Percentiles rank a stretch among this genome's conserved stretches.
Conservation (phyloP, 2,888 invertebrate species). For the Xylota sylvarum region DNA sequence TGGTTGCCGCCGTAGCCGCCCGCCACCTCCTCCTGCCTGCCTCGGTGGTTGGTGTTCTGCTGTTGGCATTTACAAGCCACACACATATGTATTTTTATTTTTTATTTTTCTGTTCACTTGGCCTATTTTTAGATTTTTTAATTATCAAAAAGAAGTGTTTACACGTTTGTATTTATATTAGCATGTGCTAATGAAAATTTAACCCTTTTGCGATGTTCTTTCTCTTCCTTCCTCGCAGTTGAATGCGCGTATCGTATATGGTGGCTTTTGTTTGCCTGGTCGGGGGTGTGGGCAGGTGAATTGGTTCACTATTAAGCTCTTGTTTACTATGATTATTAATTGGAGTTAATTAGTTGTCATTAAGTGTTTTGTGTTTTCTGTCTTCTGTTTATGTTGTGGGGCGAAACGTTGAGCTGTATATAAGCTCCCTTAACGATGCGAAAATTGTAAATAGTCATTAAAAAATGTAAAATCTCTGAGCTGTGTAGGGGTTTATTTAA, state of each 20-base stretch:
- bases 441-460: constrained; percentile 8
- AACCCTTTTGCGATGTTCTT: constrained; percentile 52
- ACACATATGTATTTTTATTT: constrained; percentile 48
- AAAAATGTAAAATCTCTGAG: background rate
- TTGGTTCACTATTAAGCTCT: constrained; percentile 46
- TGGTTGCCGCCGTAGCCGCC: constrained; percentile 9
- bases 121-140: constrained; percentile 70
- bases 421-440: background rate
- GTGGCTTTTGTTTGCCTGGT: constrained; percentile 28
- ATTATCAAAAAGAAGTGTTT: constrained; percentile 66
- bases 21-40: background rate
- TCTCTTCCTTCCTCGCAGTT: background rate
- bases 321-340: constrained; percentile 55
- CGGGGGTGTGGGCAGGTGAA: constrained; percentile 9
- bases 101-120: constrained; percentile 17
- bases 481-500: background rate
- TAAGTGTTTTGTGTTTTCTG: constrained; percentile 18
- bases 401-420: background rate
- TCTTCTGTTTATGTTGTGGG: background rate
- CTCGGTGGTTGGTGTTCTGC: constrained; percentile 46
- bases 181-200: constrained; percentile 68
- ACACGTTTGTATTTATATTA: constrained; percentile 54
- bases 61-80: constrained; percentile 57
- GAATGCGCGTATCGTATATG: constrained; percentile 25
- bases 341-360: constrained; percentile 53